Evolutionary conservation across 2,797 vertebrate species (phyloP).

Genomic region (Clangula hyemalis): DNA sequence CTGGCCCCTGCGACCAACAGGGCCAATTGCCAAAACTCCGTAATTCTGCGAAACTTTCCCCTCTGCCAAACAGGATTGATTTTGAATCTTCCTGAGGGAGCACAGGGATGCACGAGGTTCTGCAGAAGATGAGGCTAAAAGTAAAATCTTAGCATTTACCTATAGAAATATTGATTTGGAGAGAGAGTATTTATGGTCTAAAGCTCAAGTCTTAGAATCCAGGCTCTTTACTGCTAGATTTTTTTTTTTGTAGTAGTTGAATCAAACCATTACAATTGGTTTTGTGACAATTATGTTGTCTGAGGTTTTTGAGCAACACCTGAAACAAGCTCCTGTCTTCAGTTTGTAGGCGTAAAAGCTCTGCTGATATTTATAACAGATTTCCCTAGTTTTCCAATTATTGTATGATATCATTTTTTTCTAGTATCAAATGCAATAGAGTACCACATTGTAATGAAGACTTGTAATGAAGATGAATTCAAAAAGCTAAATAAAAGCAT

Average conservation of each 20-base stretch:
- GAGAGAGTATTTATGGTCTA: neutral
- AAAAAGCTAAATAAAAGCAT: neutral
- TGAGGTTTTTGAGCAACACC: neutral
- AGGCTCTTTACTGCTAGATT: neutral
- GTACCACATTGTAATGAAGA: neutral
- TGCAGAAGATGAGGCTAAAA: neutral
- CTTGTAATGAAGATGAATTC: neutral
- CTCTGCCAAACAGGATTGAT: neutral
- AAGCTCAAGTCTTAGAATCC: neutral
- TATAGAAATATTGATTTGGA: neutral
- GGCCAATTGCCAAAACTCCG: no score
- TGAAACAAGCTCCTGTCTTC: neutral
- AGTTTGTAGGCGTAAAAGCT: neutral
- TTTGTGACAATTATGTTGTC: neutral
- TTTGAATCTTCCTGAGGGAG: neutral
- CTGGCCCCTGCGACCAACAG: fast-evolving
- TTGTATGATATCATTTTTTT: neutral
- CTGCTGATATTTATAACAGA: neutral
- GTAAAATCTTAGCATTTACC: neutral
- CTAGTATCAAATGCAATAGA: neutral
- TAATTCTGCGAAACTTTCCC: no score
- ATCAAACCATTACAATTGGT: neutral
- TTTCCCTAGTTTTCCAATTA: neutral
- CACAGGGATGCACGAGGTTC: fast-evolving
- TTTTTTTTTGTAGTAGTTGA: neutral